These are phyloP conservation scores for Oligia fasciuncula DNA, from an alignment of 2,888 invertebrate genomes.

Conservation along the genomic window DNA sequence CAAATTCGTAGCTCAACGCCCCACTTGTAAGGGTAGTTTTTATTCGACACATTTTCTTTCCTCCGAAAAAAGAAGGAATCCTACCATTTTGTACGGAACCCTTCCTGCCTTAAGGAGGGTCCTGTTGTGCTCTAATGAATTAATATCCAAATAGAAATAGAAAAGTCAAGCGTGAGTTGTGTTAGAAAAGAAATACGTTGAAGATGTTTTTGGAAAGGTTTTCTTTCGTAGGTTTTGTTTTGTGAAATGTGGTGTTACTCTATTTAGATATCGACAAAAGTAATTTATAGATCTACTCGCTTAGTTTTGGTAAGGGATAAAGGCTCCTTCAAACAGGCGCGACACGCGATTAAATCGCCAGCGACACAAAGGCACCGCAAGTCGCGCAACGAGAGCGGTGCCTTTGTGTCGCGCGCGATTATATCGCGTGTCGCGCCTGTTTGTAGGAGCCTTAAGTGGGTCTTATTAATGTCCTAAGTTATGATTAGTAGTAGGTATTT, in stretches of 20 bases:
- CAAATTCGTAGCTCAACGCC: conserved; percentile 32
- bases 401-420: too few relatives aligned
- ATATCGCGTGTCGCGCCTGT: too few relatives aligned
- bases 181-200: not conserved
- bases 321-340: too few relatives aligned
- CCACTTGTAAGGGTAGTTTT: conserved; percentile 53
- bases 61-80: conserved; percentile 46
- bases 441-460: not conserved
- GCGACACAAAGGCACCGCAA: too few relatives aligned
- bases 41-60: conserved; percentile 64
- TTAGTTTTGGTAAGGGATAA: not conserved
- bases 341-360: too few relatives aligned
- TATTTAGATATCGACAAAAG: not conserved
- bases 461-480: too few relatives aligned
- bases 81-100: conserved; percentile 48
- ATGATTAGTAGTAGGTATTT: too few relatives aligned
- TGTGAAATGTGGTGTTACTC: not conserved
- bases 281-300: not conserved
- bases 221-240: not conserved
- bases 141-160: conserved; percentile 54
- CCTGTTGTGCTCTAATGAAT: conserved; percentile 60
- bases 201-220: not conserved
- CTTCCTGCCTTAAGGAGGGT: conserved; percentile 50
- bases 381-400: too few relatives aligned
- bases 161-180: conserved; percentile 36